phyloP scores from a whole-genome alignment of 2,888 invertebrate species.

The Parnassius orleans region DNA sequence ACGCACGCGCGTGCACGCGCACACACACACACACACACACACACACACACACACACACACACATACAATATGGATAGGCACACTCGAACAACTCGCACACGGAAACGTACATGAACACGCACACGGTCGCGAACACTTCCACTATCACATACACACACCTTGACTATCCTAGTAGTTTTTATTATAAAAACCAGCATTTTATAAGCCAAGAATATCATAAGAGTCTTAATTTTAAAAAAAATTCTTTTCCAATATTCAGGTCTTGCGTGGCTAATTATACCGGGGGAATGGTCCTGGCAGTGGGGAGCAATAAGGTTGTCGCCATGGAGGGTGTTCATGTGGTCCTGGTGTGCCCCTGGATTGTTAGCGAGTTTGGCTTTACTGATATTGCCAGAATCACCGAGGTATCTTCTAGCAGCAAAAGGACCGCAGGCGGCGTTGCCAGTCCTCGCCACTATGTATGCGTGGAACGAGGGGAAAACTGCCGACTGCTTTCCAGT shows the following conservation, averaged over 20 bases:
- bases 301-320: conserved; percentile 73
- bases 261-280: conserved; percentile 85
- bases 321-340: conserved; percentile 89
- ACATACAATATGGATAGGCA: no score
- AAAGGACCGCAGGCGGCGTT: conserved; percentile 82
- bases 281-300: conserved; percentile 72
- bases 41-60: no score
- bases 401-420: conserved; percentile 85
- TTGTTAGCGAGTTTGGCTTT: conserved; percentile 81
- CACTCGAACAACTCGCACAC: no score
- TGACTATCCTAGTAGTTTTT: no score
- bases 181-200: no score
- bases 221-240: not conserved
- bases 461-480: conserved; percentile 60
- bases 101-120: no score
- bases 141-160: no score
- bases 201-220: no score
- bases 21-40: no score
- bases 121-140: no score
- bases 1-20: no score
- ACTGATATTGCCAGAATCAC: conserved; percentile 86
- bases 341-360: conserved; percentile 84
- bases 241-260: conserved; percentile 53
- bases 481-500: conserved; percentile 66
- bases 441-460: conserved; percentile 82